Base-by-base conservation (phyloP, 1,140 invertebrate species). In the Steinernema feltiae region DNA sequence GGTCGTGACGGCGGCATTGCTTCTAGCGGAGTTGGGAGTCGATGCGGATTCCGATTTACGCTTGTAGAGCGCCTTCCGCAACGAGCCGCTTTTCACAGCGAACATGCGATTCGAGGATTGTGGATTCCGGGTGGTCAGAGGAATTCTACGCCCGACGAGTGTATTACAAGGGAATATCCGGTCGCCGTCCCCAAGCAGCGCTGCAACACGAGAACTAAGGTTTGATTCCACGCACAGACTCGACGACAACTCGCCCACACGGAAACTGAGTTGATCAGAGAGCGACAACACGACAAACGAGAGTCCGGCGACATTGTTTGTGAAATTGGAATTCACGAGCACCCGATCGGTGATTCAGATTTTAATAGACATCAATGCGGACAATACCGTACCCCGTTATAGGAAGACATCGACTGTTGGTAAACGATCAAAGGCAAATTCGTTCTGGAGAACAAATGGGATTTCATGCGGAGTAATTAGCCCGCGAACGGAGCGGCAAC, bases 71-170 rank as follows among this genome's bases (percentile, higher is more conserved):
- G 53, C 53, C 24, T 63, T 63, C 53, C 53, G 53, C 12, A 63
- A 21, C 53, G 53, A 63, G 53, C 53, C 53, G 53, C 53, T 63
- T 21, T 63, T 63, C 53, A 63, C 53, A 27, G 53, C 53, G 53
- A 63, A 63, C 53, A 63, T 63, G 15, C 53, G 53, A 63, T 41
- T 41, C 18, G 35, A 41, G 35, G 18, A 18, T 18, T 7, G 18
- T 7, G 35, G 35, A 41, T 41, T 41, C 35, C 53, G 41, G n/a
- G 7, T 46, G n/a, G 53, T 27, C 15, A 21, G 53, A 63, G 53
- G 53, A n/a, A 63, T 27, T 63, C 53, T 63, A 18, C 35, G 35
- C 35, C 35, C 35, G 35, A 41, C 7, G 35, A 41, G 7, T 41
- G 35, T 41, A 41, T 41, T 41, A 41, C 35, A 63, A 21, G 53